These are phyloP conservation scores for Blastobasis lacticolella DNA, from an alignment of 2,888 invertebrate genomes.

Conservation along the genomic window DNA sequence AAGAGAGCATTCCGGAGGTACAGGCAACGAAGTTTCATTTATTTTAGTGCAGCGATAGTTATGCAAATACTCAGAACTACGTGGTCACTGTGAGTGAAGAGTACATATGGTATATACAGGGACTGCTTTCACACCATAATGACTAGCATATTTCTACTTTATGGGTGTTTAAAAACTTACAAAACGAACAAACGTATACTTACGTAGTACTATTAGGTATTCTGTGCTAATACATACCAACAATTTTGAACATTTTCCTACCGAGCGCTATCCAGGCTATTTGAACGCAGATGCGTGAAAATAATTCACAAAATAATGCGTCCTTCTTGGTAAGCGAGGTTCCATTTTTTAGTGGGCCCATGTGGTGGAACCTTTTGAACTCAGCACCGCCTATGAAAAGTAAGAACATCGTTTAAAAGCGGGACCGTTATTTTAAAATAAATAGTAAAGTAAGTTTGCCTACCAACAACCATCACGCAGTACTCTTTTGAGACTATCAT, in stretches of 20 bases:
- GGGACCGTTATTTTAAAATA: not conserved
- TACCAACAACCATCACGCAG: constrained; percentile 59
- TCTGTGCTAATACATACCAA: constrained; percentile 47
- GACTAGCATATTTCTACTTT: too few species aligned
- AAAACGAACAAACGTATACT: too few species aligned
- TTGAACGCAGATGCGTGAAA: constrained; percentile 62
- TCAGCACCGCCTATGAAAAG: constrained; percentile 36
- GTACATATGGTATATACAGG: too few species aligned
- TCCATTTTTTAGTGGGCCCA: constrained; percentile 45
- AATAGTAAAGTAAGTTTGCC: not conserved
- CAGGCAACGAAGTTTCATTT: too few species aligned
- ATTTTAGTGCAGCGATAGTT: too few species aligned
- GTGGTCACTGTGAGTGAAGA: too few species aligned
- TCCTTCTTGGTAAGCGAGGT: constrained; percentile 69
- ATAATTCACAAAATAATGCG: constrained; percentile 61
- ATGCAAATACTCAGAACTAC: too few species aligned
- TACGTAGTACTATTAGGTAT: too few species aligned
- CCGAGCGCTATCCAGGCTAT: constrained; percentile 75
- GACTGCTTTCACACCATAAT: too few species aligned
- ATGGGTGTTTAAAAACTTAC: too few species aligned
- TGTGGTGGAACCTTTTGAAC: constrained; percentile 65
- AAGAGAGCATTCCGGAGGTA: too few species aligned
- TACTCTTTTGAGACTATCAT: constrained; percentile 73
- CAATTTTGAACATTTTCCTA: constrained; percentile 61
- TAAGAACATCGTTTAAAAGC: not conserved